These are phyloP conservation scores for Drosophila ambigua DNA, from an alignment of 1,140 invertebrate species.

Conservation along the genomic window DNA sequence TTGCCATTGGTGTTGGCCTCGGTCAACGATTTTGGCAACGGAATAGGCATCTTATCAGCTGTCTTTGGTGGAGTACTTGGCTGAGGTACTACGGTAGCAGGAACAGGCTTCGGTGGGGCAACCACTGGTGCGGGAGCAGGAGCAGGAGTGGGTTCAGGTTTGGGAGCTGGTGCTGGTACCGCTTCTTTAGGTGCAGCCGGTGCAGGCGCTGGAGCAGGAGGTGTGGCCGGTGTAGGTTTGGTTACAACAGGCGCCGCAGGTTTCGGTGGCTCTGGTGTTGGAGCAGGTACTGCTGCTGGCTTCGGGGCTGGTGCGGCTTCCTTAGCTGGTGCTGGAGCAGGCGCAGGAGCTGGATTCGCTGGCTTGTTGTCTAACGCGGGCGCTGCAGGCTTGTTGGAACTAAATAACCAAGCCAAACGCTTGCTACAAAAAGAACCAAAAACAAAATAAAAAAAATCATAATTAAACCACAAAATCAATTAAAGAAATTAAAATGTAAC, in stretches of 20 bases:
- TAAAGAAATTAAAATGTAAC: constrained; percentile 30
- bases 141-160: constrained; percentile 14
- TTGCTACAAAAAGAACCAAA: constrained; percentile 64
- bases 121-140: constrained; percentile 31
- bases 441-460: constrained; percentile 31
- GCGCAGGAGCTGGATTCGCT: constrained; percentile 35
- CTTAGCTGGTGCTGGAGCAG: constrained; percentile 25
- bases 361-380: constrained; percentile 72
- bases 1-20: constrained; percentile 63
- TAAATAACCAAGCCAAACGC: constrained; percentile 80
- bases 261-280: constrained; percentile 30
- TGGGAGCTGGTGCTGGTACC: constrained; percentile 26
- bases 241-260: constrained; percentile 30
- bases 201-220: constrained; percentile 23
- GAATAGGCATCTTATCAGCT: constrained; percentile 70
- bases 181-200: constrained; percentile 33
- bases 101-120: constrained; percentile 29
- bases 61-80: constrained; percentile 50
- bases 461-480: constrained; percentile 33
- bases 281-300: constrained; percentile 17
- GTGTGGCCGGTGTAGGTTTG: constrained; percentile 25
- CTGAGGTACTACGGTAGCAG: constrained; percentile 19
- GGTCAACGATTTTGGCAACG: constrained; percentile 63
- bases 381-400: constrained; percentile 64
- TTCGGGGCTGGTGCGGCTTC: constrained; percentile 40